Base-by-base conservation (phyloP, 2,797 vertebrate genomes). In the Valencia hispanica region DNA sequence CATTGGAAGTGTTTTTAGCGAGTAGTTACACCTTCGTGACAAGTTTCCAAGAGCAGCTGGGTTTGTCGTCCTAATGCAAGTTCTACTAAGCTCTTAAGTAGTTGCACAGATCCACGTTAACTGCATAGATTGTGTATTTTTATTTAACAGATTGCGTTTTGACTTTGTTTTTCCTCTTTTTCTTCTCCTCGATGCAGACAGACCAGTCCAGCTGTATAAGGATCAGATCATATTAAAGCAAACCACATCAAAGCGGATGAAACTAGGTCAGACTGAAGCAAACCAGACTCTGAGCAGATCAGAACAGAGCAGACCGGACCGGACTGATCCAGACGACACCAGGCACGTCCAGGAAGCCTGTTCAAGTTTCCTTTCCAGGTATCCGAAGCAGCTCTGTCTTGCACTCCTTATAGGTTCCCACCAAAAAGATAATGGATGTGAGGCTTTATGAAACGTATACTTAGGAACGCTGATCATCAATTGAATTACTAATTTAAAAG, bases 331-430 rank as follows among this genome's bases (percentile, higher is more conserved):
- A 72, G 43, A 32, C 72, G 0, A 63, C 7, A 77, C 73, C 85
- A 55, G 83, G 88, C 79, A 77, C 43, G 0, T 83, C 61, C 76
- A 86, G 84, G 82, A 91, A 84, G 84, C 85, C 86, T 86, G 87
- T 86, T 84, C 87, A 89, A 88, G 88, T 90, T 89, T 89, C 86
- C 81, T 87, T 88, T 87, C 87, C 84, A 92, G 94, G 93, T 94
- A 87, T 81, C 41, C n/a, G 12, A 79, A 74, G 65, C 69, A 17
- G 48, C 48, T 59, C 48, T 39, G 34, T 36, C 50, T 34, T 30
- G 14, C 22, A 6, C 7, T 50, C 4, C 65, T 12, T 77, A 65
- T 7, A 20, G 34, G 41, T 47, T 78, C 55, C 72, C 68, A 73
- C 25, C 25, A 68, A 17, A 20, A 68, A 17, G 25, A 68, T 43